These are phyloP conservation scores for Orthosia cruda DNA, from an alignment of 2,888 invertebrate genomes.

Conservation along the genomic window DNA sequence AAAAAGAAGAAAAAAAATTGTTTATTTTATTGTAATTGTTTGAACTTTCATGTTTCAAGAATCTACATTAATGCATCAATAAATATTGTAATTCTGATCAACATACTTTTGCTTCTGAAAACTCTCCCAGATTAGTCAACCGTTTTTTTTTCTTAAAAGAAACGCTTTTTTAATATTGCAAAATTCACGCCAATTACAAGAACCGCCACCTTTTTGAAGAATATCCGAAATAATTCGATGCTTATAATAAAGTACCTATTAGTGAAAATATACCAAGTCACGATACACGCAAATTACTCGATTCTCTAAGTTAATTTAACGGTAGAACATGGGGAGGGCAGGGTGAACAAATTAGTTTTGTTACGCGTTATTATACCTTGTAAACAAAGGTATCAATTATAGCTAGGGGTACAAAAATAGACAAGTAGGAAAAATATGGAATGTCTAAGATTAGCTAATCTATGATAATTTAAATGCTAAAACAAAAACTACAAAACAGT, in stretches of 20 bases:
- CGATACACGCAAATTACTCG: slow-evolving; percentile 57
- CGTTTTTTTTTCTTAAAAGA: not conserved
- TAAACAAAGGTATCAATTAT: slow-evolving; percentile 71
- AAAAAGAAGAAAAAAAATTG: no score
- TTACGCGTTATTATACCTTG: slow-evolving; percentile 66
- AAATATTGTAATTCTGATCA: not conserved
- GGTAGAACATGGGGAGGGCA: slow-evolving; percentile 47
- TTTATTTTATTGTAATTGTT: no score
- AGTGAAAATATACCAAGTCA: slow-evolving; percentile 58
- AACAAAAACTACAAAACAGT: slow-evolving; percentile 16
- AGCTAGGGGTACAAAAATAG: not conserved
- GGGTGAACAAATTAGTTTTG: slow-evolving; percentile 71
- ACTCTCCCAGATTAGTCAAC: no score
- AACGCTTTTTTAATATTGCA: not conserved
- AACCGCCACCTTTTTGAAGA: slow-evolving; percentile 2
- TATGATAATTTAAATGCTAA: slow-evolving; percentile 9
- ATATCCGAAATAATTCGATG: slow-evolving; percentile 11
- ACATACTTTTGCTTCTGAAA: not conserved
- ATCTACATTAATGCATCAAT: not conserved
- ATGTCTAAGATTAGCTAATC: slow-evolving; percentile 3
- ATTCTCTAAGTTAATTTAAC: slow-evolving; percentile 73
- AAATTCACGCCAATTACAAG: slow-evolving; percentile 10
- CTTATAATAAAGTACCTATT: slow-evolving; percentile 20
- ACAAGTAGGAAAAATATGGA: not conserved
- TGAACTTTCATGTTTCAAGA: not conserved